Conservation (phyloP, 2,888 invertebrate genomes). For the Acanthococcus lagerstroemiae region DNA sequence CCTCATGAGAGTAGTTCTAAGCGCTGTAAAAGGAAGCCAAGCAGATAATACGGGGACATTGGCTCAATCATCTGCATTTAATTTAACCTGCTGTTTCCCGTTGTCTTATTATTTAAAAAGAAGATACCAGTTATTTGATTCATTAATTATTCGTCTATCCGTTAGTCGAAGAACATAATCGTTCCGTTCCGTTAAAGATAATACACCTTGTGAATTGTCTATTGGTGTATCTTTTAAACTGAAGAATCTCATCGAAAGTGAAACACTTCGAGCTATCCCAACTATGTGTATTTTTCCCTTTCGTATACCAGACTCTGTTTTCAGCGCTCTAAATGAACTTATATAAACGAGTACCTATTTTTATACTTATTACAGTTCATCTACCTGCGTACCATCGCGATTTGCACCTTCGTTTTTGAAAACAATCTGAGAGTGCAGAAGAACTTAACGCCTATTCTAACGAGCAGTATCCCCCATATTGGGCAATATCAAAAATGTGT, state of each 20-base stretch:
- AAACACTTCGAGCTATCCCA: background rate
- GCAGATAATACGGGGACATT: constrained; percentile 8
- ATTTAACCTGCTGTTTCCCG: constrained; percentile 30
- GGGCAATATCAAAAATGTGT: no score
- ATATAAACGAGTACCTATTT: background rate
- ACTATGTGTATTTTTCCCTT: background rate
- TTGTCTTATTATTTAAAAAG: constrained; percentile 20
- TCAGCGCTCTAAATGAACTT: no score
- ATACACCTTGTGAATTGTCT: background rate
- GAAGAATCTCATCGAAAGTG: background rate
- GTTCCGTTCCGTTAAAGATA: constrained; percentile 20
- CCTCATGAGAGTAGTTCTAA: background rate
- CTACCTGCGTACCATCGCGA: background rate
- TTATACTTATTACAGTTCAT: background rate
- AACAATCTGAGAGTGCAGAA: no score
- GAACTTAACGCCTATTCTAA: no score
- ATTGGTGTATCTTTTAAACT: background rate
- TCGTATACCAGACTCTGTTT: no score
- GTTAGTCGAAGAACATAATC: constrained; percentile 16
- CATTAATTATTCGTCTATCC: constrained; percentile 28
- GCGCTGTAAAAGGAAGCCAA: constrained; percentile 16
- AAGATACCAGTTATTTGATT: constrained; percentile 2
- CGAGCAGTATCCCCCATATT: no score
- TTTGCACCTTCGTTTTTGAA: no score
- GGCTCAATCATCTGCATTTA: constrained; percentile 26